Evolutionary conservation across 2,888 invertebrate genomes (phyloP).

Genomic region (Eupithecia tripunctaria): DNA sequence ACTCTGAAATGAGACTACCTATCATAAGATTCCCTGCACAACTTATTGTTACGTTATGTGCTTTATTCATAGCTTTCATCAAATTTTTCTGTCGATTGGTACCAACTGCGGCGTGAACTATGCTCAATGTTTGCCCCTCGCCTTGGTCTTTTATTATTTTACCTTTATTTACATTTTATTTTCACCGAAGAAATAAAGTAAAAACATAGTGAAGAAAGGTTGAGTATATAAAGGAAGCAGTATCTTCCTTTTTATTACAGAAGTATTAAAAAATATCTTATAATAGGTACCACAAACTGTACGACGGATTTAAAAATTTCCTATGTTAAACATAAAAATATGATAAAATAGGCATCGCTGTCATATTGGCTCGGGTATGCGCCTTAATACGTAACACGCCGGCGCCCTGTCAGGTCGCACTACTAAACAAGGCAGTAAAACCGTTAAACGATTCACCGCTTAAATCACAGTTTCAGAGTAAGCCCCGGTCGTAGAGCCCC

Average conservation of each 20-base stretch:
- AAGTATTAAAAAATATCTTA: no score
- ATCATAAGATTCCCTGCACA: not conserved
- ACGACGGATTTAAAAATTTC: no score
- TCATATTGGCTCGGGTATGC: no score
- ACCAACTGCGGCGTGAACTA: not conserved
- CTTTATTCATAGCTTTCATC: no score
- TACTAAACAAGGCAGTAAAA: not conserved
- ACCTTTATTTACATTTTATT: not conserved
- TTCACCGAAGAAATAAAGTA: no score
- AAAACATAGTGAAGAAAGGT: no score
- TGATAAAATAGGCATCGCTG: not conserved
- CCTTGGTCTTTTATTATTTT: not conserved
- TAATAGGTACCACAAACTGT: no score
- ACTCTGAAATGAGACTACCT: conserved; percentile 24
- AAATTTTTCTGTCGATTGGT: no score
- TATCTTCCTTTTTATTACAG: no score
- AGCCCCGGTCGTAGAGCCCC: conserved; percentile 35
- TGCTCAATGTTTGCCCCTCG: not conserved
- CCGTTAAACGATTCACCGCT: not conserved
- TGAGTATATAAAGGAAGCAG: not conserved
- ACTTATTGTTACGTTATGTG: no score
- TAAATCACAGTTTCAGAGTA: conserved; percentile 27
- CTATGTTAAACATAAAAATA: no score
- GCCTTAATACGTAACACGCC: no score
- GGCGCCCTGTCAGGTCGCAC: not conserved